Evolutionary conservation across 2,888 invertebrate genomes (phyloP).

Genomic region (Byasa hedistus): DNA sequence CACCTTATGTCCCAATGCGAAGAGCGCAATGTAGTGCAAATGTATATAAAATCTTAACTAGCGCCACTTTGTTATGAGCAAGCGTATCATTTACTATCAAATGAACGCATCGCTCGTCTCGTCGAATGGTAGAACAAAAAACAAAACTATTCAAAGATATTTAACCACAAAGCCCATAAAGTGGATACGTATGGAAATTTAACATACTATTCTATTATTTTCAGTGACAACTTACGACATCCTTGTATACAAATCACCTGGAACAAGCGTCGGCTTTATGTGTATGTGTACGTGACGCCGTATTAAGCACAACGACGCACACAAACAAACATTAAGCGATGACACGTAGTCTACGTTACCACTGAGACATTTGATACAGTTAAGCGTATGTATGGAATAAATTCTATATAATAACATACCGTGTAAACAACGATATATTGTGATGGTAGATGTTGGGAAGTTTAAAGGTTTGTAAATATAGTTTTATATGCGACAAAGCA

Average conservation of each 20-base stretch:
- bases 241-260: slow-evolving; percentile 20
- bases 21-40: too few species aligned
- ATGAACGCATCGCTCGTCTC: too few species aligned
- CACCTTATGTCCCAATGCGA: too few species aligned
- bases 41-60: too few species aligned
- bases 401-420: slow-evolving; percentile 21
- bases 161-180: too few species aligned
- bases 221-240: neutral
- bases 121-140: too few species aligned
- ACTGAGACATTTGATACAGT: slow-evolving; percentile 25
- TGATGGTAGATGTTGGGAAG: slow-evolving; percentile 7
- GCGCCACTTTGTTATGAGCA: too few species aligned
- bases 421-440: slow-evolving; percentile 14
- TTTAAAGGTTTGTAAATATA: neutral
- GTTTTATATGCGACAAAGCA: too few species aligned
- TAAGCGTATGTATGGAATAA: slow-evolving; percentile 17
- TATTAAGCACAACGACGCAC: slow-evolving; percentile 20
- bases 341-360: slow-evolving; percentile 22
- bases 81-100: too few species aligned
- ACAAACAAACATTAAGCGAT: slow-evolving; percentile 19
- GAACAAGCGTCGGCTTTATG: neutral
- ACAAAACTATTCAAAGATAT: too few species aligned
- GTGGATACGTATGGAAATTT: too few species aligned
- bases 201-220: neutral
- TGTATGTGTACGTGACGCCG: neutral